Conservation (phyloP, 2,797 vertebrate species). For the Varecia variegata region DNA sequence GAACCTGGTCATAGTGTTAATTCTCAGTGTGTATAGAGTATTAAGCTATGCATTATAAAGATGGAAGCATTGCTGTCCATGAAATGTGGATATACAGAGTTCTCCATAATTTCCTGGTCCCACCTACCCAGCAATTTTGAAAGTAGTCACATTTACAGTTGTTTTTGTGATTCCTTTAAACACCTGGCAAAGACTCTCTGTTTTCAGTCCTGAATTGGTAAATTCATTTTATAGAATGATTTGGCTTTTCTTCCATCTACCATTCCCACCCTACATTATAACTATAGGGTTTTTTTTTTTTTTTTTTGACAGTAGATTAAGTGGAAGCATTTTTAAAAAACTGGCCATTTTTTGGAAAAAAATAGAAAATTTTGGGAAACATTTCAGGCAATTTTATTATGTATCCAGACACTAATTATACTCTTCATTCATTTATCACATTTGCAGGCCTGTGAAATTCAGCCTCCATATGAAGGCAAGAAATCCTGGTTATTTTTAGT, state of each 20-base stretch:
- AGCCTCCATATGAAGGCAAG: background rate
- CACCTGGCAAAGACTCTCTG: background rate
- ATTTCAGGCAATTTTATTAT: background rate
- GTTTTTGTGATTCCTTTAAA: background rate
- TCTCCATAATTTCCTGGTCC: background rate
- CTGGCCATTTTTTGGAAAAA: background rate
- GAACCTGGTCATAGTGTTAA: background rate
- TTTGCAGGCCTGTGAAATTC: background rate
- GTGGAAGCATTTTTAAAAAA: background rate
- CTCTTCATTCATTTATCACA: background rate
- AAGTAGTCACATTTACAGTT: background rate
- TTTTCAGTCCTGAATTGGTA: background rate
- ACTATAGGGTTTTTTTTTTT: accelerated
- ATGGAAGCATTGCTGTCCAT: background rate
- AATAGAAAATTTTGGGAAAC: background rate
- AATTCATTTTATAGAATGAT: background rate
- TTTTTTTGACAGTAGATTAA: background rate
- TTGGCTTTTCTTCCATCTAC: background rate
- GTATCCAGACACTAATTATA: background rate
- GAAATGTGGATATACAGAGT: background rate
- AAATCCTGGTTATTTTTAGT: background rate
- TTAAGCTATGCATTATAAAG: background rate
- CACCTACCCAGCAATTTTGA: background rate
- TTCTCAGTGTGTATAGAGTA: accelerated
- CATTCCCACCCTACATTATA: background rate